phyloP scores from a whole-genome alignment of 2,888 invertebrate genomes.

The Ophion costatus region DNA sequence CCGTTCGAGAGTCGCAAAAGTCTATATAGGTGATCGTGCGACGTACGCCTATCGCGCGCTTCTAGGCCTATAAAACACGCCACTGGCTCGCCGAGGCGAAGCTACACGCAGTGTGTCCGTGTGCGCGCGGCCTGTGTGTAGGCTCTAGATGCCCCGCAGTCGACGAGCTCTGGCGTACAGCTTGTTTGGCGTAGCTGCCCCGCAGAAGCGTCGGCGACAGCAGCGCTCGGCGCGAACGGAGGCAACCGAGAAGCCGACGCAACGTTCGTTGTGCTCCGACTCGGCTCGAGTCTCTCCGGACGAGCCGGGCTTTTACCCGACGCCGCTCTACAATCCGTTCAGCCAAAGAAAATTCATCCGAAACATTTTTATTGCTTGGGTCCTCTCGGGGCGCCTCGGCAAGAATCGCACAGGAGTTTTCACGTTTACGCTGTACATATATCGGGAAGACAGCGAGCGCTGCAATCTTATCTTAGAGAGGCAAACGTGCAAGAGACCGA shows the following conservation, averaged over 20 bases:
- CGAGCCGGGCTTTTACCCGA: conserved; percentile 68
- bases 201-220: conserved; percentile 67
- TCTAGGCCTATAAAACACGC: conserved; percentile 75
- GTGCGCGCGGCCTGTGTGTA: conserved; percentile 14
- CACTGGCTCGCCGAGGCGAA: conserved; percentile 71
- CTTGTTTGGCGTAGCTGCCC: conserved; percentile 52
- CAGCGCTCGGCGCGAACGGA: conserved; percentile 62
- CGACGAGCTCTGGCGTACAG: conserved; percentile 58
- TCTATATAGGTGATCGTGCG: conserved; percentile 62
- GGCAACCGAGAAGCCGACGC: conserved; percentile 63
- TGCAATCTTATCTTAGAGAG: conserved; percentile 62
- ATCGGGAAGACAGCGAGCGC: conserved; percentile 32
- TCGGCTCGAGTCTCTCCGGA: conserved; percentile 63
- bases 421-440: conserved; percentile 49
- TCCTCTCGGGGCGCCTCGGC: conserved; percentile 53
- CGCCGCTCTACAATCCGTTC: conserved; percentile 72
- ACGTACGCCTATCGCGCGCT: conserved; percentile 65
- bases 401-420: conserved; percentile 68
- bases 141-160: conserved; percentile 65
- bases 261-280: conserved; percentile 60
- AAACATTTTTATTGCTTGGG: conserved; percentile 76
- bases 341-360: conserved; percentile 81
- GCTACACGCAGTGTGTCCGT: conserved; percentile 66
- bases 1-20: conserved; percentile 59
- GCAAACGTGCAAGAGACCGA: conserved; percentile 29